Evolutionary conservation across 2,888 invertebrate species (phyloP).

Genomic region (Hypena proboscidalis): DNA sequence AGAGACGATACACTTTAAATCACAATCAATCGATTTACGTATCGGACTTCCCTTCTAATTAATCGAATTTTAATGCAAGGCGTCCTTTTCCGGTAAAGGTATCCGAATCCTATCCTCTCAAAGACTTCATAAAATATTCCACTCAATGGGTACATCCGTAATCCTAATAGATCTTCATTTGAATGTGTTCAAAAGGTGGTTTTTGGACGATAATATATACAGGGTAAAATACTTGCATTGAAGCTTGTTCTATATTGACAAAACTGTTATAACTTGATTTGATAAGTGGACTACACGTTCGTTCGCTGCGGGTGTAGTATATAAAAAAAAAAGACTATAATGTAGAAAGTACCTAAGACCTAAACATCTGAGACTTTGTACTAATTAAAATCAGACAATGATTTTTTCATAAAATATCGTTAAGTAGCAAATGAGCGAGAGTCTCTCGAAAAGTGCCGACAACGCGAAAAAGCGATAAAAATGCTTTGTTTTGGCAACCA

Average conservation of each 20-base stretch:
- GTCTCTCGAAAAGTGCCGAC: slow-evolving; percentile 25
- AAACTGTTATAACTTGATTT: too few relatives aligned
- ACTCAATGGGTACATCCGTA: slow-evolving; percentile 33
- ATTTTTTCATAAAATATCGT: slow-evolving; percentile 37
- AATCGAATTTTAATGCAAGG: slow-evolving; percentile 22
- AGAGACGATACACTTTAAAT: too few relatives aligned
- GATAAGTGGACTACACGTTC: too few relatives aligned
- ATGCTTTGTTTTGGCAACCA: slow-evolving; percentile 44
- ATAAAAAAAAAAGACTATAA: too few relatives aligned
- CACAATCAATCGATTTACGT: too few relatives aligned
- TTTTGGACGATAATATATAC: slow-evolving; percentile 27
- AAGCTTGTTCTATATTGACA: slow-evolving; percentile 17
- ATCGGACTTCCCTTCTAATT: slow-evolving; percentile 4
- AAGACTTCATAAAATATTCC: slow-evolving; percentile 32
- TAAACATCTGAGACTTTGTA: too few relatives aligned
- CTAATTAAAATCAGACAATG: slow-evolving; percentile 23
- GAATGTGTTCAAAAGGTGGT: slow-evolving; percentile 26
- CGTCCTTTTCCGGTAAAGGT: slow-evolving; percentile 21
- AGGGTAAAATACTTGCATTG: slow-evolving; percentile 28
- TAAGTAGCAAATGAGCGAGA: slow-evolving; percentile 38
- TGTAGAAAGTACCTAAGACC: too few relatives aligned
- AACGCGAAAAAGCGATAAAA: slow-evolving; percentile 36
- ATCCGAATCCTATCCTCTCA: slow-evolving; percentile 8
- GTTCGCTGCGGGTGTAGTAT: too few relatives aligned
- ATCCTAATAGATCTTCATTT: slow-evolving; percentile 38